Evolutionary conservation across 2,888 invertebrate genomes (phyloP).

Genomic region (Trichacis sp.): DNA sequence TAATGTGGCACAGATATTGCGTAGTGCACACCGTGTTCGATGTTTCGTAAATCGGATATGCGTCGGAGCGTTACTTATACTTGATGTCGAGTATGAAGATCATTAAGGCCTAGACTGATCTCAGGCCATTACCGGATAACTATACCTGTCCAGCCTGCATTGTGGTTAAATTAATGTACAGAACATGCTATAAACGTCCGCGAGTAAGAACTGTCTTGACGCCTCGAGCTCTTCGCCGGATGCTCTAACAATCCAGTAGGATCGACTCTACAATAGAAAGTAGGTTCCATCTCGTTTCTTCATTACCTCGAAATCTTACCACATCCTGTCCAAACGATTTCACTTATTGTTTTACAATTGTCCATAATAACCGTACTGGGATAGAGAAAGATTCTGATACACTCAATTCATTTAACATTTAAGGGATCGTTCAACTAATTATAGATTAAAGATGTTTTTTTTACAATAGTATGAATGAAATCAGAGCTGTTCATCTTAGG

Average conservation of each 20-base stretch:
- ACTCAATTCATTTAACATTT: not conserved
- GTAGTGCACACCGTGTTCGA: conserved; percentile 16
- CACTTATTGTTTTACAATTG: conserved; percentile 18
- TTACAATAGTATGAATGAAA: no score
- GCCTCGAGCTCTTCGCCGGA: conserved; percentile 60
- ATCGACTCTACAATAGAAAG: conserved; percentile 61
- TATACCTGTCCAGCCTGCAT: conserved; percentile 39
- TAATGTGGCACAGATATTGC: conserved; percentile 29
- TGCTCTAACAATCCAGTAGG: conserved; percentile 54
- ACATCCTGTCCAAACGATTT: conserved; percentile 17
- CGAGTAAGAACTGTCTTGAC: conserved; percentile 57
- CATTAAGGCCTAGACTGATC: conserved; percentile 38
- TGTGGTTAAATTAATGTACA: conserved; percentile 40
- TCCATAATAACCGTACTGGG: not conserved
- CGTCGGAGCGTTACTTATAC: conserved; percentile 28
- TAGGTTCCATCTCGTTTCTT: conserved; percentile 56
- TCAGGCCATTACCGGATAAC: conserved; percentile 32
- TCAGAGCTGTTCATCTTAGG: no score
- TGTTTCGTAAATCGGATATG: conserved; percentile 40
- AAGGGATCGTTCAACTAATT: no score
- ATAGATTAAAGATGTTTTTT: no score
- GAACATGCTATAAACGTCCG: conserved; percentile 45
- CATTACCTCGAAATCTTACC: conserved; percentile 22
- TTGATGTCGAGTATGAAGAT: conserved; percentile 11
- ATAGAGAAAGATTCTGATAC: no score